Conservation (phyloP, 2,113 vertebrate species). For the Enhydra lutris region DNA sequence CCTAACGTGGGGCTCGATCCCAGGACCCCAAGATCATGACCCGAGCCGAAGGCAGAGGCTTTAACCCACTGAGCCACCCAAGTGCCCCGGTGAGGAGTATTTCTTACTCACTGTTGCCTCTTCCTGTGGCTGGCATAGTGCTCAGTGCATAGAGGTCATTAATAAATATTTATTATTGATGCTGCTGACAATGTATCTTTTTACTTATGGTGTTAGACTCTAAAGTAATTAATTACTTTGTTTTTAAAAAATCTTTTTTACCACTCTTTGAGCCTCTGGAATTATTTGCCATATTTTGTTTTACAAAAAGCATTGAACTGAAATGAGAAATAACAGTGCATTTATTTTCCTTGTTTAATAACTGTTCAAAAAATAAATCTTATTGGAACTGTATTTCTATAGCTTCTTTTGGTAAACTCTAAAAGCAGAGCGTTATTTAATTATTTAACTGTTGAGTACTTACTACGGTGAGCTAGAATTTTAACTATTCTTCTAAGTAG, state of each 20-base stretch:
- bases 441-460: neutral
- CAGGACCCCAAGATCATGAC: no score
- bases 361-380: neutral
- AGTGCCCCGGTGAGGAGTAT: neutral
- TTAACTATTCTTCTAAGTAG: neutral
- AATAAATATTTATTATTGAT: neutral
- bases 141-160: neutral
- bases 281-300: neutral
- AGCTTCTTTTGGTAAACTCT: neutral
- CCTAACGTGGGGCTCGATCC: no score
- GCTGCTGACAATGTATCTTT: neutral
- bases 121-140: neutral
- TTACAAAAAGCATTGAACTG: neutral
- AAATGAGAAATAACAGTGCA: neutral
- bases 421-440: neutral
- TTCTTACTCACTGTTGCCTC: neutral
- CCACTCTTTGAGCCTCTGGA: neutral
- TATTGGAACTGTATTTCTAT: neutral
- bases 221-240: neutral
- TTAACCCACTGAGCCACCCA: no score
- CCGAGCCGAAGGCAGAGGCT: no score
- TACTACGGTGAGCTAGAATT: neutral
- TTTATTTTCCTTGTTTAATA: neutral
- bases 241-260: neutral
- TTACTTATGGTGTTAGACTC: neutral